phyloP scores from a whole-genome alignment of 2,888 invertebrate genomes.

The Stratiomys singularior region DNA sequence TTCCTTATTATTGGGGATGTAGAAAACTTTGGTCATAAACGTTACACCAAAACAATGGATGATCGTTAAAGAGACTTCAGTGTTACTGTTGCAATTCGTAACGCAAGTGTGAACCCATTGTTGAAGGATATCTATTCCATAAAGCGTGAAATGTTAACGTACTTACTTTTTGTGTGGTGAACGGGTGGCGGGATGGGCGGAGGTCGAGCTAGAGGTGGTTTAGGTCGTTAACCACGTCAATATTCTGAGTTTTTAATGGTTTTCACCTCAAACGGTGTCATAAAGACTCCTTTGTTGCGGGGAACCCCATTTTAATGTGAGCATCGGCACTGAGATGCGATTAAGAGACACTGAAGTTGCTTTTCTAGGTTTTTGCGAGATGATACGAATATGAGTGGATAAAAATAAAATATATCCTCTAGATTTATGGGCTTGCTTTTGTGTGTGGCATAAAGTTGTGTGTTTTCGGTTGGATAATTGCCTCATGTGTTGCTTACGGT shows the following conservation, averaged over 20 bases:
- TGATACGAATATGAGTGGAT: not conserved
- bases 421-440: not conserved
- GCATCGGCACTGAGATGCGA: not conserved
- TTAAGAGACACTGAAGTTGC: not conserved
- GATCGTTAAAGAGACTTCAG: not conserved
- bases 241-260: constrained; percentile 19
- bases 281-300: not conserved
- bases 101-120: not conserved
- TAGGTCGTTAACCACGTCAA: not conserved
- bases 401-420: not conserved
- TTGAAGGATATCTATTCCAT: not conserved
- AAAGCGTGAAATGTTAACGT: not conserved
- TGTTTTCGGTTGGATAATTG: too few species aligned
- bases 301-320: not conserved
- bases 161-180: not conserved
- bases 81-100: not conserved
- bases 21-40: constrained; percentile 17
- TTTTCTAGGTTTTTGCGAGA: too few species aligned
- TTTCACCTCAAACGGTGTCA: not conserved
- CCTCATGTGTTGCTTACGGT: too few species aligned
- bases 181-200: not conserved
- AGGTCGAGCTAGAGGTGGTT: not conserved
- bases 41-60: constrained; percentile 8
- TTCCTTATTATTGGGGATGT: not conserved
- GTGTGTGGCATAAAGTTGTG: not conserved